These are phyloP conservation scores for Listronotus oregonensis DNA, from an alignment of 1,140 invertebrate species.

Conservation along the genomic window DNA sequence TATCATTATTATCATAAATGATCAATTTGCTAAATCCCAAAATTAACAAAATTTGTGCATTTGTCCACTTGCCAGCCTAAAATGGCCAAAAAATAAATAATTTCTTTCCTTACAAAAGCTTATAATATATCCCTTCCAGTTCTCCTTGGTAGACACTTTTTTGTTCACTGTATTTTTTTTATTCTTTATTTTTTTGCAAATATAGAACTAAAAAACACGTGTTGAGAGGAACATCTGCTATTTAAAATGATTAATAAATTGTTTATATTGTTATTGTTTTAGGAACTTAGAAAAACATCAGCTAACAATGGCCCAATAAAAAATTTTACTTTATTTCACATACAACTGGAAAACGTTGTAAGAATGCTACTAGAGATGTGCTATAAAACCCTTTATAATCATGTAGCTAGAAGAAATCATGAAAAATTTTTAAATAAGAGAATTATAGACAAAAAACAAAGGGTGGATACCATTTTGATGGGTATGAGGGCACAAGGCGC, in stretches of 20 bases:
- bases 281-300: conserved; percentile 66
- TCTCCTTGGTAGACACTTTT: too few species aligned
- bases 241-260: too few species aligned
- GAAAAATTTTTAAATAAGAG: conserved; percentile 70
- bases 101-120: too few species aligned
- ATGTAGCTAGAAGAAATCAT: conserved; percentile 64
- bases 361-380: conserved; percentile 74
- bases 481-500: conserved; percentile 76
- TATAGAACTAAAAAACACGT: too few species aligned
- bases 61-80: too few species aligned
- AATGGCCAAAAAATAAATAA: too few species aligned
- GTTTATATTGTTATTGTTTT: neutral
- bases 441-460: conserved; percentile 83
- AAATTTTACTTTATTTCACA: conserved; percentile 76
- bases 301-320: conserved; percentile 64
- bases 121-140: too few species aligned
- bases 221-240: too few species aligned
- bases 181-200: too few species aligned
- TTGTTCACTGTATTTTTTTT: too few species aligned
- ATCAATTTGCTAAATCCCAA: neutral
- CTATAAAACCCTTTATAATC: conserved; percentile 78
- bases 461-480: conserved; percentile 78
- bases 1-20: too few species aligned
- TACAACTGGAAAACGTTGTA: conserved; percentile 73
- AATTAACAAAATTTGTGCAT: neutral